Conservation (phyloP, 2,888 invertebrate species). For the Meghimatium bilineatum region DNA sequence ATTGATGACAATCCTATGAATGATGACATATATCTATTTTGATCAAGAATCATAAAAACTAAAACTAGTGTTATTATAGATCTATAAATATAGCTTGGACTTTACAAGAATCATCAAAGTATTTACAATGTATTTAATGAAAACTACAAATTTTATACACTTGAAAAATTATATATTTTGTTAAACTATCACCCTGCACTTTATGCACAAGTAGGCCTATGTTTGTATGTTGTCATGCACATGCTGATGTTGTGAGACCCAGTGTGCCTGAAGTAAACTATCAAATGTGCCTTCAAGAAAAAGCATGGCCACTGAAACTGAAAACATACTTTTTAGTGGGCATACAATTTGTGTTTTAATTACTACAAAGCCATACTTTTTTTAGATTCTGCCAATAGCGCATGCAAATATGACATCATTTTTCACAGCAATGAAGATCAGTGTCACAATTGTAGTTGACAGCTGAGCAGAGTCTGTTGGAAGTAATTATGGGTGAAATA, state of each 20-base stretch:
- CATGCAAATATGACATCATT: too few relatives aligned
- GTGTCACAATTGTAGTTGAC: too few relatives aligned
- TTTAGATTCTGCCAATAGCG: too few relatives aligned
- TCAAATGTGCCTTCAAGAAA: too few relatives aligned
- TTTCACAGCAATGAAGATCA: too few relatives aligned
- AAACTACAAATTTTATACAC: too few relatives aligned
- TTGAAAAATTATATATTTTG: not conserved
- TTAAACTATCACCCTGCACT: not conserved
- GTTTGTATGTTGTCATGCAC: not conserved
- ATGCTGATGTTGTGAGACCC: not conserved
- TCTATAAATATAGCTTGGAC: not conserved
- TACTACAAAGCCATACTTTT: too few relatives aligned
- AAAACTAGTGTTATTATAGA: not conserved
- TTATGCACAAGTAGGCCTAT: not conserved
- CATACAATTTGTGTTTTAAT: too few relatives aligned
- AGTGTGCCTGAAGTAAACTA: not conserved
- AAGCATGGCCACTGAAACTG: too few relatives aligned
- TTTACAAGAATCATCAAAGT: not conserved
- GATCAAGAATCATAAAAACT: not conserved
- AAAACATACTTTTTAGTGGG: too few relatives aligned
- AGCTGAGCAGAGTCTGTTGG: too few relatives aligned
- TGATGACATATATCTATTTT: slow-evolving; percentile 8
- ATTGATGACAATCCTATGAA: not conserved
- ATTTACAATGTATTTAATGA: not conserved
- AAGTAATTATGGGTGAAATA: too few relatives aligned